Base-by-base conservation (phyloP, 2,888 invertebrate species). In the Agriopis leucophaearia region DNA sequence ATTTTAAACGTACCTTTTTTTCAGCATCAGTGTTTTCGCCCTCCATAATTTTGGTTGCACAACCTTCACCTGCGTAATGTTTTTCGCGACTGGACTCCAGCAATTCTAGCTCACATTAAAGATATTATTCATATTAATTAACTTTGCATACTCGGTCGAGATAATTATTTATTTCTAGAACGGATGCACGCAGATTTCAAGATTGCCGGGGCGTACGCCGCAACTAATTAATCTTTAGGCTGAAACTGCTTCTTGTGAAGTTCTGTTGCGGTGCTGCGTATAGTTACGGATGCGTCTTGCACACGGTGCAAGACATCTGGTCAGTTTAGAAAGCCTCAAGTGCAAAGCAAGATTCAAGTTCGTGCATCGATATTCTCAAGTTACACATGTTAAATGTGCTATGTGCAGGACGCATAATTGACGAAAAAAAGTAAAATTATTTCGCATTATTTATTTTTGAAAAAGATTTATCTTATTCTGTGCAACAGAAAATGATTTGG, bases 141-240 rank as follows among this genome's bases (percentile, higher is more conserved):
- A 87, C 83, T 86, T 87, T 88, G 89, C 90, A 88, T 87, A 90
- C 89, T 84, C 82, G 79, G 78, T 77, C 81, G 81, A 84, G 82
- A 85, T 89, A 85, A 90, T 90, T 88, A 91, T 91, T 91, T 90
- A 91, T 89, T 86, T 85, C 86, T 83, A 56, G 64, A 64, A 80
- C 83, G 87, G 86, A 84, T 88, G 88, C 88, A 84, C 68, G 68
- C 64, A 89, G 90, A 92, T 91, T 88, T 87, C 80, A 78, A 86
- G 92, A 92, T 92, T 88, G 89, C 85, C 78, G 81, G 82, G 82
- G 88, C 88, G 87, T 89, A 90, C 86, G 83, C 84, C 78, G 74
- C 79, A 78, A 87, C 88, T 90, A 91, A 93, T 92, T 93, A 92
- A 93, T 92, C 87, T 89, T 71, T 86, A 81, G 79, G 76, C 81